Conservation (phyloP, 1,140 invertebrate species). For the Calephelis nemesis region DNA sequence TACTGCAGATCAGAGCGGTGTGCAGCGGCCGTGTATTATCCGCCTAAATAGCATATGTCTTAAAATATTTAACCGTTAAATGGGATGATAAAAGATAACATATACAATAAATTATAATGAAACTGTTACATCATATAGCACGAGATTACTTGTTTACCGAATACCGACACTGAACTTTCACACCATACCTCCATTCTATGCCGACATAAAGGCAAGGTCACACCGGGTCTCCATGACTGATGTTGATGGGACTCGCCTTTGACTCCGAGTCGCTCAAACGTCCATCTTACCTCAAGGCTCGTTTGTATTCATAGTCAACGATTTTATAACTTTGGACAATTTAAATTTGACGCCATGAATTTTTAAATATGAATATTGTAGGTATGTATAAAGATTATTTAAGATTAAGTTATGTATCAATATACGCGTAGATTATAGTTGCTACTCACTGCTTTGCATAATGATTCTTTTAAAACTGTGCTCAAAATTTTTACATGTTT, state of each 20-base stretch:
- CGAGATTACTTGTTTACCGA: conserved; percentile 32
- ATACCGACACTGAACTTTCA: conserved; percentile 33
- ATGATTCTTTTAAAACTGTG: no score
- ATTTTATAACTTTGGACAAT: not conserved
- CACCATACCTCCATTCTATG: conserved; percentile 35
- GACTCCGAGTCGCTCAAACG: conserved; percentile 63
- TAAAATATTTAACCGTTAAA: not conserved
- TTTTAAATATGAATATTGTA: conserved; percentile 11
- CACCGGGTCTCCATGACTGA: conserved; percentile 54
- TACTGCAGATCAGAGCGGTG: no score
- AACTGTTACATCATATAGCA: conserved; percentile 14
- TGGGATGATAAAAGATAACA: not conserved
- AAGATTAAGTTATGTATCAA: not conserved
- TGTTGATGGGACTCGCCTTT: conserved; percentile 64
- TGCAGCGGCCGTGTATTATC: no score
- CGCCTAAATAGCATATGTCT: no score
- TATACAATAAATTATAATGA: conserved; percentile 6
- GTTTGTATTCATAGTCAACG: conserved; percentile 48
- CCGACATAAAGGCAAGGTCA: conserved; percentile 51
- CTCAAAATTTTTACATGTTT: no score
- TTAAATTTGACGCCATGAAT: conserved; percentile 1
- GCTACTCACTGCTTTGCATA: not conserved
- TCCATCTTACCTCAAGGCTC: conserved; percentile 40
- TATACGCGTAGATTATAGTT: not conserved
- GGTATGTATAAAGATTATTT: not conserved